phyloP scores from a whole-genome alignment of 1,140 invertebrate genomes.

The Euwallacea fornicatus region DNA sequence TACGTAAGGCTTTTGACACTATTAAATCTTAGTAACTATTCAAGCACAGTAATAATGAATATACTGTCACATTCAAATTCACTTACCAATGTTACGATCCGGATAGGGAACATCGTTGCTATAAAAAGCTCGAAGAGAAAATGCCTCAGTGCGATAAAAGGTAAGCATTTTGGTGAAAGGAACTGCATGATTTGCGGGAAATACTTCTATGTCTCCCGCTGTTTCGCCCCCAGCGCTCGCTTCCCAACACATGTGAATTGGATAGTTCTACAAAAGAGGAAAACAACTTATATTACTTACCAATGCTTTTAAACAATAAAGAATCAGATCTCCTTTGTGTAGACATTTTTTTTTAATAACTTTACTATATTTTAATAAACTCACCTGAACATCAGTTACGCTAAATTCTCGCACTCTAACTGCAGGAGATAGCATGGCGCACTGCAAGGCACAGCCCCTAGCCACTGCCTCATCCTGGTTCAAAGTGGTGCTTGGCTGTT shows the following conservation, averaged over 20 bases:
- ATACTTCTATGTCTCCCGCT: constrained; percentile 71
- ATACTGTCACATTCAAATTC: background rate
- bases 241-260: constrained; percentile 86
- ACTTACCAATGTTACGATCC: constrained; percentile 77
- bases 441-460: constrained; percentile 93
- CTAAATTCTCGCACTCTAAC: constrained; percentile 94
- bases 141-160: constrained; percentile 86
- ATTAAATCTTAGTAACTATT: background rate
- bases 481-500: constrained; percentile 88
- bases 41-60: background rate
- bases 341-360: no score
- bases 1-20: background rate
- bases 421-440: constrained; percentile 95
- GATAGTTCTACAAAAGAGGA: constrained; percentile 60
- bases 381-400: constrained; percentile 87
- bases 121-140: constrained; percentile 84
- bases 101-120: constrained; percentile 71
- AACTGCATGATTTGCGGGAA: constrained; percentile 82
- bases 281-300: background rate
- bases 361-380: constrained; percentile 5
- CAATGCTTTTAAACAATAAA: background rate
- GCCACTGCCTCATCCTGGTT: constrained; percentile 98
- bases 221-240: constrained; percentile 70
- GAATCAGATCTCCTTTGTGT: no score
- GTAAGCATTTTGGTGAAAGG: constrained; percentile 95